phyloP scores from a whole-genome alignment of 2,797 vertebrate genomes.

The Luscinia luscinia region DNA sequence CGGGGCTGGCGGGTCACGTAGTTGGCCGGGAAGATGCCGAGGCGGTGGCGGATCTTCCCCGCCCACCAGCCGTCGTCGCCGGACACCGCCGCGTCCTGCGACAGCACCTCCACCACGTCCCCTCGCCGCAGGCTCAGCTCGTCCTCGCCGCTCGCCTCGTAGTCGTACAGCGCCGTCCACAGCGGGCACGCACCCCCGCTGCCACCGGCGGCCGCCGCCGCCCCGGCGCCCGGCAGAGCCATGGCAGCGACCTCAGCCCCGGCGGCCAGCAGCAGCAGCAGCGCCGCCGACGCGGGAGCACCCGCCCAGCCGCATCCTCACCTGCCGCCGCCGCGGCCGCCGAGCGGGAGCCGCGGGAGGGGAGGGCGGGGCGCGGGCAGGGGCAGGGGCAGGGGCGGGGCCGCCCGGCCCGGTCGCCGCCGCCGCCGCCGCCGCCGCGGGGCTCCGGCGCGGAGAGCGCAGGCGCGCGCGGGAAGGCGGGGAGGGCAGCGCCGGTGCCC shows the following conservation, averaged over 20 bases:
- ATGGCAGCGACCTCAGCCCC: slow-evolving; percentile 35
- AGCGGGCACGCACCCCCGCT: slow-evolving; percentile 56
- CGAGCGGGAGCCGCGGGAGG: not conserved
- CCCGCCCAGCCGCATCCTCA: not conserved
- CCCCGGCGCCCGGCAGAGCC: slow-evolving; percentile 52
- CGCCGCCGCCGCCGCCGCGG: not conserved
- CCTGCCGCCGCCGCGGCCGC: not conserved
- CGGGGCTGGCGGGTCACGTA: slow-evolving; percentile 82
- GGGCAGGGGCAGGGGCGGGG: not conserved
- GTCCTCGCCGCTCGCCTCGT: slow-evolving; percentile 92
- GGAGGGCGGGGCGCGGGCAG: not conserved
- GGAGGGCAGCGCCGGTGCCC: not conserved
- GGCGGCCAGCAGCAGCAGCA: not conserved
- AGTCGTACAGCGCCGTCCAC: slow-evolving; percentile 96
- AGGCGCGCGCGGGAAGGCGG: not conserved
- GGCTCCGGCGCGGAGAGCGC: not conserved
- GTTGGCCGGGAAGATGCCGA: slow-evolving; percentile 90
- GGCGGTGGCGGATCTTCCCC: slow-evolving; percentile 89
- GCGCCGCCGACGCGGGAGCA: not conserved
- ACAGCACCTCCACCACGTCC: slow-evolving; percentile 91
- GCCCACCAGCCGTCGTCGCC: slow-evolving; percentile 98
- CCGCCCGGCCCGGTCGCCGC: not conserved
- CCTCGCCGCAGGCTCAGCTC: slow-evolving; percentile 92
- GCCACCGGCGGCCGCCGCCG: not conserved
- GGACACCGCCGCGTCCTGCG: slow-evolving; percentile 92